phyloP scores from a whole-genome alignment of 2,888 invertebrate genomes.

The Eumacrocentrus americanus region DNA sequence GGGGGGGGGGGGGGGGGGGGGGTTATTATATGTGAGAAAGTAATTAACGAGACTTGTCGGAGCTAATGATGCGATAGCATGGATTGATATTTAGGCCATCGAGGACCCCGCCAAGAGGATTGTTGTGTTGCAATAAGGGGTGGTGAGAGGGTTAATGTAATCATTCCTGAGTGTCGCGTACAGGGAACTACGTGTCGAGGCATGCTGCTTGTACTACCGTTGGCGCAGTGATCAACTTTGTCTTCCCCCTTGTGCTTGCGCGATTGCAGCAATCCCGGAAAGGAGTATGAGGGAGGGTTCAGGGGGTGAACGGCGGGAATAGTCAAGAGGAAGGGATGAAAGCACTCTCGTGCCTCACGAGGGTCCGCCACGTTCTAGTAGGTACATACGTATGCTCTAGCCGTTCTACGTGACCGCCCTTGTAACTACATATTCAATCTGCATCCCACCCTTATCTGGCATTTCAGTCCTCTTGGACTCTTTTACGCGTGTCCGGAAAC shows the following conservation, averaged over 20 bases:
- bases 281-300: conserved; percentile 2
- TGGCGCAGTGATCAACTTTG: conserved; percentile 44
- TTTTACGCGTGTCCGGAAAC: too few relatives aligned
- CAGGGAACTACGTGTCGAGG: conserved; percentile 47
- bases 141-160: conserved; percentile 46
- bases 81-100: neutral
- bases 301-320: neutral
- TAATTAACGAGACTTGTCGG: neutral
- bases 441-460: conserved; percentile 3
- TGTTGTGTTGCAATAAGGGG: neutral
- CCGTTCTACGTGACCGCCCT: conserved; percentile 44
- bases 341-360: conserved; percentile 27
- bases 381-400: conserved; percentile 40
- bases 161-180: conserved; percentile 50
- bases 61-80: too few relatives aligned
- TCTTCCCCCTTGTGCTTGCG: conserved; percentile 35
- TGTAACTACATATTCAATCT: conserved; percentile 42
- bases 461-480: neutral
- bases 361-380: conserved; percentile 37
- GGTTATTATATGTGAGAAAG: neutral
- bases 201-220: conserved; percentile 43
- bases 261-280: conserved; percentile 30
- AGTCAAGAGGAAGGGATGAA: conserved; percentile 5
- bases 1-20: too few relatives aligned
- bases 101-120: neutral